Evolutionary conservation across 2,888 invertebrate species (phyloP), one percentile per base, ranked within the genome.

Genomic region (Stenodema calcarata): DNA sequence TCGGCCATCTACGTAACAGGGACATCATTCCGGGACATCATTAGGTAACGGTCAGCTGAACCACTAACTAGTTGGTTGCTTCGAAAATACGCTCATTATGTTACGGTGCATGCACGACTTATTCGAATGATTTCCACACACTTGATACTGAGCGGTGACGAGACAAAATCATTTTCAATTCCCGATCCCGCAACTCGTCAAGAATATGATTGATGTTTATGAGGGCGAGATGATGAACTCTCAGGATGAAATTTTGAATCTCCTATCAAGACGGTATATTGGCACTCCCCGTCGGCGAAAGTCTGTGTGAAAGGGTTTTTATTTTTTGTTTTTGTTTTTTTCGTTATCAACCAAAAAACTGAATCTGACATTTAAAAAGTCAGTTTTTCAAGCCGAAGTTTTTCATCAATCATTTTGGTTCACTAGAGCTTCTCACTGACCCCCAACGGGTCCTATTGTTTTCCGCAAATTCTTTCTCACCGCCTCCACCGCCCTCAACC

Each of bases 361-460:
- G 7, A 35, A 35, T 62, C 62, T 11, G 62, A 18, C 1, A 35
- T 7, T 35, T 35, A 7, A 62, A 62, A 62, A 62, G 23, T n/a
- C n/a, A n/a, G n/a, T n/a, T n/a, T n/a, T n/a, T n/a, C n/a, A 78
- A 78, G 44, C 0, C 2, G 7, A 35, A 18, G n/a, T 78, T 42
- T 27, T 44, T 47, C 78, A 78, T 78, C 44, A 78, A 78, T 78
- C 78, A 78, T 78, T 42, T 44, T 47, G 42, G 42, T 78, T 78
- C 78, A 27, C 44, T 47, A 47, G 44, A 78, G 42, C 78, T 78
- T 23, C 41, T 44, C 27, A 14, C 23, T 78, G 78, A 44, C 23
- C 44, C 42, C 78, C 18, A 78, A 42, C 78, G 78, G 44, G 78
- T 27, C 23, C 78, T 78, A 78, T 78, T 78, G 78, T 78, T 78